Evolutionary conservation across 2,797 vertebrate species (phyloP).

Genomic region (Gila robusta): DNA sequence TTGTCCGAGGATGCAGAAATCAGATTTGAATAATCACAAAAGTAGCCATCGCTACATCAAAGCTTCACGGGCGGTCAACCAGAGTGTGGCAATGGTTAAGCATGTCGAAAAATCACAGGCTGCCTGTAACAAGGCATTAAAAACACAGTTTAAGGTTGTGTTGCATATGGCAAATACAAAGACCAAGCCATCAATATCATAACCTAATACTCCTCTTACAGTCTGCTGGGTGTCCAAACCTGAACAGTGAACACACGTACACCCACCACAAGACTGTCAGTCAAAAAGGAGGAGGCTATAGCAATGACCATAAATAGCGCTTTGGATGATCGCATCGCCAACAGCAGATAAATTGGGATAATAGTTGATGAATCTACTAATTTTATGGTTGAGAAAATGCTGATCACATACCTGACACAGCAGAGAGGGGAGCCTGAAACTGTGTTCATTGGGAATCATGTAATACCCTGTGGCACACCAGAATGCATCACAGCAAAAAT

Average conservation of each 20-base stretch:
- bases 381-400: too few species aligned
- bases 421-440: too few species aligned
- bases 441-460: too few species aligned
- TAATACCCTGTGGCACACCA: too few species aligned
- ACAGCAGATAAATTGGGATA: background rate
- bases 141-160: background rate
- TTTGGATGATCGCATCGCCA: background rate
- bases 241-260: background rate
- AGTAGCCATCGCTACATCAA: background rate
- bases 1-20: background rate
- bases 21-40: background rate
- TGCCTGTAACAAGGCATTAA: conserved; percentile 3
- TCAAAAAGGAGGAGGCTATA: background rate
- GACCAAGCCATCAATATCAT: background rate
- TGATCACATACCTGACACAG: too few species aligned
- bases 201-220: too few species aligned
- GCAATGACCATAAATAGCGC: background rate
- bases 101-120: background rate
- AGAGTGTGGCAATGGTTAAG: background rate
- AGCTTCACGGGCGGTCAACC: background rate
- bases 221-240: background rate
- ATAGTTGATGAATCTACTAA: too few species aligned
- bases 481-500: too few species aligned
- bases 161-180: background rate
- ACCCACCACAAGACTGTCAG: background rate